Base-by-base conservation (phyloP, 2,797 vertebrate species). In the Fistularia commersonii region DNA sequence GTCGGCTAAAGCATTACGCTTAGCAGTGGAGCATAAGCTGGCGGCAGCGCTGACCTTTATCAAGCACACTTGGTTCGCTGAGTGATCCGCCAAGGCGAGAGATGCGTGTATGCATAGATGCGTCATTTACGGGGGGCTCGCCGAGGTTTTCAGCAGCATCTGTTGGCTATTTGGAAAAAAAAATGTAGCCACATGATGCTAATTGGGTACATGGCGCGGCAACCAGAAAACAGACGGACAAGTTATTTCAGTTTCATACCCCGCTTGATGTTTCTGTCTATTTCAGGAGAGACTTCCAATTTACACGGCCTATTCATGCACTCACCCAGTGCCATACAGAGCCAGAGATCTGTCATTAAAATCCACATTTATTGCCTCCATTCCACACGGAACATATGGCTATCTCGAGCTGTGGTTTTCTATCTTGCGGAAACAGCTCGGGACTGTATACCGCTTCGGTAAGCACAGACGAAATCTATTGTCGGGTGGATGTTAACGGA, bases 11-110 rank as follows among this genome's bases (percentile, higher is more conserved):
- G 72, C 61, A 71, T 69, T 67, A 62, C 59, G 64, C 65, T 57
- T 61, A 69, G 60, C 56, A 23, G 45, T 66, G 64, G 66, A 66
- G 66, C 76, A 64, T 68, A 68, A 70, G 49, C 53, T 41, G 54
- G 66, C 55, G 61, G 69, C 66, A 49, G 64, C 41, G 8, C 48
- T 82, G 81, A 85, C 84, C 83, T 86, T 86, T 81, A 73, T 69
- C 61, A 63, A 60, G 66, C 69, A 59, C 76, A 77, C 62, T 71
- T 68, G 68, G 62, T 57, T 23, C 41, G 11, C 57, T 44, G 62
- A 70, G 76, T 55, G 59, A 77, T 76, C 64, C 57, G 44, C 56
- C n/a, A 13, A 69, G 42, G 48, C 6, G 47, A 31, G n/a, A 41
- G 46, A 36, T 54, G 49, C 7, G 45, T 3, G 51, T 31, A 23